phyloP scores from a whole-genome alignment of 1,140 invertebrate genomes.

The Temnothorax nylanderi region DNA sequence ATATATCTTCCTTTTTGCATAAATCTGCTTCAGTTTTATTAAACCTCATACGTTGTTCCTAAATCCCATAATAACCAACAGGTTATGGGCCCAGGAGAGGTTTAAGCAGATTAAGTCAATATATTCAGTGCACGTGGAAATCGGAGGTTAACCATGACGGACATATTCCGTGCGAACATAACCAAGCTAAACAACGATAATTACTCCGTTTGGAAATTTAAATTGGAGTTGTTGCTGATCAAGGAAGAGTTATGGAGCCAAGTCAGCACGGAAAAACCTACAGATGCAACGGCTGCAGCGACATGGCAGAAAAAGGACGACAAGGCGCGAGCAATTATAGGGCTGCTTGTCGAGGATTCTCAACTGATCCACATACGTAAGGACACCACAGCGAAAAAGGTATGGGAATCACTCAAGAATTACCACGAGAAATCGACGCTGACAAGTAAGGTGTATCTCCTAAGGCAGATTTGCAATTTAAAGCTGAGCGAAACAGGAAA shows the following conservation, averaged over 20 bases:
- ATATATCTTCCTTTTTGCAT: too few relatives aligned
- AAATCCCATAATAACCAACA: too few relatives aligned
- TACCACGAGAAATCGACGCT: background rate
- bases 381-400: background rate
- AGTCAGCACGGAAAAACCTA: background rate
- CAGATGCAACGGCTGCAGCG: background rate
- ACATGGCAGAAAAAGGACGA: background rate
- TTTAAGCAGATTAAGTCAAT: background rate
- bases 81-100: background rate
- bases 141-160: background rate
- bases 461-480: background rate
- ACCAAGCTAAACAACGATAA: background rate
- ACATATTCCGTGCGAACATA: background rate
- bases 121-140: background rate
- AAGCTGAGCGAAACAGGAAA: background rate
- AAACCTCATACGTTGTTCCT: too few relatives aligned
- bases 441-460: background rate
- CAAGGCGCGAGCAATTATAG: background rate
- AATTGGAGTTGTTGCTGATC: background rate
- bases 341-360: background rate
- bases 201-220: background rate
- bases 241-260: background rate
- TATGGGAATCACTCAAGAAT: background rate
- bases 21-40: too few relatives aligned
- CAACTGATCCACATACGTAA: background rate